Base-by-base conservation (phyloP, 1,140 invertebrate genomes). In the Sipha flava region DNA sequence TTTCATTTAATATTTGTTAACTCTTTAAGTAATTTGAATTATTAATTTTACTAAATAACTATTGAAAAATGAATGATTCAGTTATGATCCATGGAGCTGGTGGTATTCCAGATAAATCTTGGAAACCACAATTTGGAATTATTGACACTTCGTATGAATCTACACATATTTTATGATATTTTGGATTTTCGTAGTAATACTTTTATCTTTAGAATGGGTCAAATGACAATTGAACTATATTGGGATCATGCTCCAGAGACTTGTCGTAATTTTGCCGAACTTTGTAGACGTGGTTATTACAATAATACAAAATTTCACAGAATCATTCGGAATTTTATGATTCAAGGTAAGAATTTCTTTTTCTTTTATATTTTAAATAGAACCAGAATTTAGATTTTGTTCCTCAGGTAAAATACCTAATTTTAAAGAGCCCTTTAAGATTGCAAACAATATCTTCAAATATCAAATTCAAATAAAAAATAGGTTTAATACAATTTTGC, bases 201-300 rank as follows among this genome's bases (percentile, higher is more conserved):
- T 68, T n/a, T 31, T 70, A 7, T 37, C 4, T 83, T 43, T 84
- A 98, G 96, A 45, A 98, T 98, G 95, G 97, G 97, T 1, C 92
- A 93, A 84, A 88, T 99, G 37, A 89, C 91, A 0, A 86, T 98
- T 52, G 97, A 99, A 86, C 87, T 99, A 59, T 99, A 99, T 84
- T 99, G 97, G 97, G 96, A 97, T 86, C 96, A 99, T 86, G 92
- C 96, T 10, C 96, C 97, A 29, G 91, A 92, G 80, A 98, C 97
- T 3, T 99, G 97, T 81, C 88, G 93, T 84, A 99, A 99, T 86
- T 99, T 99, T 88, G 96, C 96, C 75, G 97, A 99, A 87, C 87
- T 99, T 37, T 88, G 92, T 0, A 87, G 95, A 81, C 88, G 96
- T 84, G 95, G 96, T 34, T 99, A 98, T 87, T 99, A 98, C 85